These are phyloP conservation scores for Sapajus apella DNA, from an alignment of 2,113 vertebrate genomes.

Conservation along the genomic window DNA sequence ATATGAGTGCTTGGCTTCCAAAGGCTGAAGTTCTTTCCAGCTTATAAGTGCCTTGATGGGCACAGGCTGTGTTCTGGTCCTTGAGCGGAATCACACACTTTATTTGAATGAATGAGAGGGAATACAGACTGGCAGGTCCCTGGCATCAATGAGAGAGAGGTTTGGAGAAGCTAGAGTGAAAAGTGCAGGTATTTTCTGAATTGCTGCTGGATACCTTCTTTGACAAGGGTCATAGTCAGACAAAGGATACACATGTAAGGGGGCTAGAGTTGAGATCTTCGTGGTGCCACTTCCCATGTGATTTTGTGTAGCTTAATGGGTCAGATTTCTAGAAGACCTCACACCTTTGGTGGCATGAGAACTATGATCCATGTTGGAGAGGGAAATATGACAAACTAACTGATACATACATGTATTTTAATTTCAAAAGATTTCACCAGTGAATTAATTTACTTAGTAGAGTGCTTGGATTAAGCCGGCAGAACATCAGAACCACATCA, in stretches of 20 bases:
- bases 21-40: not conserved
- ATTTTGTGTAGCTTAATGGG: not conserved
- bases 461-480: not conserved
- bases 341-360: not conserved
- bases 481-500: not conserved
- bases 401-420: not conserved
- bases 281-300: not conserved
- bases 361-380: not conserved
- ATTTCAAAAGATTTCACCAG: not conserved
- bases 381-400: not conserved
- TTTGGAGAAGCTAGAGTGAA: not conserved
- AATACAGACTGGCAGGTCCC: not conserved
- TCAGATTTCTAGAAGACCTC: not conserved
- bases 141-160: not conserved
- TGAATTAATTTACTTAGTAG: not conserved
- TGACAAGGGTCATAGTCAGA: not conserved
- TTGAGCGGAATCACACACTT: not conserved
- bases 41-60: not conserved
- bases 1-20: not conserved
- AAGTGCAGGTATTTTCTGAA: not conserved
- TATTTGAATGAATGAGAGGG: not conserved
- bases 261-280: not conserved
- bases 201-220: not conserved
- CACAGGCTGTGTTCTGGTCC: not conserved
- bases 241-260: not conserved